phyloP scores from a whole-genome alignment of 2,888 invertebrate genomes.

The Anthrax anthrax region DNA sequence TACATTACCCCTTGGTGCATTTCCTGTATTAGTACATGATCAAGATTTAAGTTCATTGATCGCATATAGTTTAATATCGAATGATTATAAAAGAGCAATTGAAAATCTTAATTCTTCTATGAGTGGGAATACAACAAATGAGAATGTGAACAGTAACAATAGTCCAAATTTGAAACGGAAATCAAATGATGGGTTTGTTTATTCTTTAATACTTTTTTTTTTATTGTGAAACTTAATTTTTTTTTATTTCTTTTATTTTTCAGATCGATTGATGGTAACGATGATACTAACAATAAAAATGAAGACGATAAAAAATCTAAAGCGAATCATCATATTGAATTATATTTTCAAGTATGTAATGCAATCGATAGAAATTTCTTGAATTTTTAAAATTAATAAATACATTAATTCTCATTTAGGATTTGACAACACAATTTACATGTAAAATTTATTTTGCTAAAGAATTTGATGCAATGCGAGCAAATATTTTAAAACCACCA shows the following conservation, averaged over 20 bases:
- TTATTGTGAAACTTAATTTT: neutral
- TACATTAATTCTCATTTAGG: too few species aligned
- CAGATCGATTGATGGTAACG: constrained; percentile 2
- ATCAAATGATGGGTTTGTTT: constrained; percentile 22
- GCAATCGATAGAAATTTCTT: neutral
- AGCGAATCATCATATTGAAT: constrained; percentile 36
- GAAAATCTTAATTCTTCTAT: constrained; percentile 29
- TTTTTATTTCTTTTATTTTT: neutral
- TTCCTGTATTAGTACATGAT: constrained; percentile 64
- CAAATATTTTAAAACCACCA: constrained; percentile 22
- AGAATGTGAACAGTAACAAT: constrained; percentile 10
- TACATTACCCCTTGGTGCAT: constrained; percentile 43
- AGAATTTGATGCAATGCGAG: constrained; percentile 72
- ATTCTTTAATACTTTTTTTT: neutral
- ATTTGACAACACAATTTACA: constrained; percentile 63
- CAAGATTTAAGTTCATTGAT: constrained; percentile 73
- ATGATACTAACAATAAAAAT: constrained; percentile 3
- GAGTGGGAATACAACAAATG: constrained; percentile 11
- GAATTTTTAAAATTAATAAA: constrained; percentile 21
- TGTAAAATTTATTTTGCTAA: constrained; percentile 85
- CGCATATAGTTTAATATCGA: constrained; percentile 62
- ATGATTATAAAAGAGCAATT: constrained; percentile 52
- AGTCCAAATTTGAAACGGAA: constrained; percentile 30
- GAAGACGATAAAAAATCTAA: constrained; percentile 20
- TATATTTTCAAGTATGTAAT: constrained; percentile 40